Conservation (phyloP, 2,113 vertebrate genomes). For the Baryphthengus martii region DNA sequence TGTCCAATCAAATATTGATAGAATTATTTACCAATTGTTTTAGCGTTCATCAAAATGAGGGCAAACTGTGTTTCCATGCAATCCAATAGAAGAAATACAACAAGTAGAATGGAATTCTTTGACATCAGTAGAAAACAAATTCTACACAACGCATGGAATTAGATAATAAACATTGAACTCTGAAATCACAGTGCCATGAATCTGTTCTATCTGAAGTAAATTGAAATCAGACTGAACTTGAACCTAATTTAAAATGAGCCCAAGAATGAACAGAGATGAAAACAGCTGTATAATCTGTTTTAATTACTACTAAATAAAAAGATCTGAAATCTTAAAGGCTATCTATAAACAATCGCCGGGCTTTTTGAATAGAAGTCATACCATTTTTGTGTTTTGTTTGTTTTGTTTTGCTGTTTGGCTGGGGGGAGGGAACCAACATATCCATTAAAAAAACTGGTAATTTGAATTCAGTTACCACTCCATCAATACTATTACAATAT, state of each 20-base stretch:
- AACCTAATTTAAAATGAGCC: not conserved
- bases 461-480: not conserved
- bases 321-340: not conserved
- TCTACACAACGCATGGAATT: not conserved
- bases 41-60: constrained; percentile 15
- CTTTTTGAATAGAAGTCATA: not conserved
- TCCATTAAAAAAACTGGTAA: not conserved
- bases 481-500: not conserved
- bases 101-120: not conserved
- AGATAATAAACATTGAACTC: not conserved
- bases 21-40: constrained; percentile 21
- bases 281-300: not conserved
- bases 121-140: constrained; percentile 30
- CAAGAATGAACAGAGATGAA: not conserved
- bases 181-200: not conserved
- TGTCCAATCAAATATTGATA: constrained; percentile 22
- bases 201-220: not conserved
- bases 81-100: not conserved
- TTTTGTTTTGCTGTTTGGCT: not conserved
- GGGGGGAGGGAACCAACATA: not conserved
- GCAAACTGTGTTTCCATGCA: not conserved
- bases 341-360: not conserved
- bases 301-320: not conserved
- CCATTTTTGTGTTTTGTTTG: not conserved
- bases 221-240: not conserved